These are phyloP conservation scores for Eupithecia centaureata DNA, from an alignment of 2,888 invertebrate species.

Conservation along the genomic window DNA sequence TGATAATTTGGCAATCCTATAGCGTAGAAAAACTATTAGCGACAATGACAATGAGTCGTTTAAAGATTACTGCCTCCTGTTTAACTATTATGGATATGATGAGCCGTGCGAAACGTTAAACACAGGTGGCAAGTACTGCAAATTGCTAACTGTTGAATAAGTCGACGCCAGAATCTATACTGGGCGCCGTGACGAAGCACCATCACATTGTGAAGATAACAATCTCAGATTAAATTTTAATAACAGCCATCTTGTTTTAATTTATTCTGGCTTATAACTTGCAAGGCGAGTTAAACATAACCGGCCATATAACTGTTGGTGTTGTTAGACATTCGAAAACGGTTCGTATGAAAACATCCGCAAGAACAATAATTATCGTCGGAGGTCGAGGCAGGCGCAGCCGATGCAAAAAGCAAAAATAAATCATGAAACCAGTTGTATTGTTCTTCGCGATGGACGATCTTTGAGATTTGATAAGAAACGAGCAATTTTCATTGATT, in stretches of 20 bases:
- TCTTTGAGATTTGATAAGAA: slow-evolving; percentile 69
- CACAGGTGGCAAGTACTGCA: slow-evolving; percentile 55
- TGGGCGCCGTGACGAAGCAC: slow-evolving; percentile 25
- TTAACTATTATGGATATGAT: slow-evolving; percentile 66
- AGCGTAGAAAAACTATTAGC: slow-evolving; percentile 65
- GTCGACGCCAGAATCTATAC: slow-evolving; percentile 37
- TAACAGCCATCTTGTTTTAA: slow-evolving; percentile 7
- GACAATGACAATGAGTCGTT: slow-evolving; percentile 77
- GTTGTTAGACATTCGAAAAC: slow-evolving; percentile 43
- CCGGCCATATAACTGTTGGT: slow-evolving; percentile 23
- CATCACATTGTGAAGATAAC: slow-evolving; percentile 12
- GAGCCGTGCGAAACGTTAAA: slow-evolving; percentile 67
- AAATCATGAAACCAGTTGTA: slow-evolving; percentile 78
- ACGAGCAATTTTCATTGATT: slow-evolving; percentile 64
- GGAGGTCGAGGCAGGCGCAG: slow-evolving; percentile 48
- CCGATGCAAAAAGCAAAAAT: slow-evolving; percentile 70
- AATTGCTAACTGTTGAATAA: slow-evolving; percentile 52
- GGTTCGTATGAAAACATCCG: slow-evolving; percentile 61
- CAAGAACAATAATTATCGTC: slow-evolving; percentile 54
- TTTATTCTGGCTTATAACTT: slow-evolving; percentile 11
- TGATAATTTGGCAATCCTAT: slow-evolving; percentile 60
- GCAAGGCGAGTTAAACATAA: slow-evolving; percentile 24
- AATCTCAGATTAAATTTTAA: slow-evolving; percentile 17
- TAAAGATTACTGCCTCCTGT: slow-evolving; percentile 74
- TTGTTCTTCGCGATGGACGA: slow-evolving; percentile 75